Percentiles rank a stretch among this genome's conserved stretches.
Conservation (phyloP, 1,140 invertebrate species). For the Ericerus pela region DNA sequence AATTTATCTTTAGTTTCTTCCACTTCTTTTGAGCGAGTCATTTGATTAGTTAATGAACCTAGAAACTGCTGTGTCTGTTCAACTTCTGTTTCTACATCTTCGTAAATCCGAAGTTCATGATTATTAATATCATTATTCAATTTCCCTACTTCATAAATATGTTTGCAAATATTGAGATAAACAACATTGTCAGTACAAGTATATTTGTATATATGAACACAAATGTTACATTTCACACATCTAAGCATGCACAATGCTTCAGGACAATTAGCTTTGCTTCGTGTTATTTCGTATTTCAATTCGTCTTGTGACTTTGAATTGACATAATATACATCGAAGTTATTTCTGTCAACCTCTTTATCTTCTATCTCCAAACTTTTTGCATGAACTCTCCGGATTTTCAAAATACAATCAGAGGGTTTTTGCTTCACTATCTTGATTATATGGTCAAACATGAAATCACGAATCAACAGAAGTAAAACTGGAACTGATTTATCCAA, state of each 20-base stretch:
- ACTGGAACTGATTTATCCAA: constrained; percentile 15
- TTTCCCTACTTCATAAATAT: constrained; percentile 5
- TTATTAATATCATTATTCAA: neutral
- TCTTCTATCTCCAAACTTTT: neutral
- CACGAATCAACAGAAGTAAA: constrained; percentile 5
- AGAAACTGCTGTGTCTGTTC: neutral
- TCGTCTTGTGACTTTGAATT: neutral
- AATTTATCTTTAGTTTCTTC: neutral
- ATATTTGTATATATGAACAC: constrained; percentile 3
- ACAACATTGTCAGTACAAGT: constrained; percentile 10
- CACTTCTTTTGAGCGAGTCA: neutral
- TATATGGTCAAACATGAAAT: constrained; percentile 6
- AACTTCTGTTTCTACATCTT: neutral
- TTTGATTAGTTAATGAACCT: neutral
- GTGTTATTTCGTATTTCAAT: neutral
- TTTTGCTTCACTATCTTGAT: constrained; percentile 4
- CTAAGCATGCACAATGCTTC: constrained; percentile 1
- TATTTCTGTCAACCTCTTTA: neutral
- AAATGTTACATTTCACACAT: constrained; percentile 9
- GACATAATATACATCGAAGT: constrained; percentile 2
- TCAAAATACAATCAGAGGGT: neutral
- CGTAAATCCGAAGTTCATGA: neutral
- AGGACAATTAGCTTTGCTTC: neutral
- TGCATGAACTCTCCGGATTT: neutral
- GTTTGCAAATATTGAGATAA: constrained; percentile 8